A percentile compares a stretch with the other conserved stretches of the same genome.
These are phyloP conservation scores for Hucho hucho DNA, from an alignment of 2,113 vertebrate genomes.

Conservation along the genomic window DNA sequence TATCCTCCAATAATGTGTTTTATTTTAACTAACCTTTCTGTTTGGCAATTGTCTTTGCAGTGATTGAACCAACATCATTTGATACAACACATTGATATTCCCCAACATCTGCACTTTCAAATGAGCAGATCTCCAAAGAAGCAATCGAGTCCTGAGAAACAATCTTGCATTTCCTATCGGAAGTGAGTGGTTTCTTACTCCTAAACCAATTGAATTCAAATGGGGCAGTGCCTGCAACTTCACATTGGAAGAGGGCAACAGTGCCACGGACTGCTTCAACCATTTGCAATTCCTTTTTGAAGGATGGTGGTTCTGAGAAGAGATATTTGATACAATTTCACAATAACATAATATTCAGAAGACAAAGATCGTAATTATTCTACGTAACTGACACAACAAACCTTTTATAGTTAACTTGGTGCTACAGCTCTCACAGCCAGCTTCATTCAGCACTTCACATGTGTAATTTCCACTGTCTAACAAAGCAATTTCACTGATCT, in stretches of 20 bases:
- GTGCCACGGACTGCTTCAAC: conserved; percentile 85
- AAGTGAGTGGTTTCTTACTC: conserved; percentile 83
- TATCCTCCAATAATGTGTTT: not conserved
- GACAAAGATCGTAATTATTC: not conserved
- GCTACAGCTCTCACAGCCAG: conserved; percentile 84
- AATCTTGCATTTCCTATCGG: conserved; percentile 87
- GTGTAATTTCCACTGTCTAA: conserved; percentile 84
- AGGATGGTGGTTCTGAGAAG: conserved; percentile 85
- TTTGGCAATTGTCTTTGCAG: conserved; percentile 79
- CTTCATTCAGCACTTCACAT: conserved; percentile 86
- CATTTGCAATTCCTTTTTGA: conserved; percentile 81
- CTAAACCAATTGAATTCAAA: conserved; percentile 91
- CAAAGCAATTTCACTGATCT: conserved; percentile 77
- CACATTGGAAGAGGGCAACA: conserved; percentile 83
- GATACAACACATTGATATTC: conserved; percentile 89
- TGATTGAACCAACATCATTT: conserved; percentile 87
- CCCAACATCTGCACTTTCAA: conserved; percentile 87
- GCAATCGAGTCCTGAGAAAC: conserved; percentile 79
- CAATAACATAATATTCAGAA: not conserved
- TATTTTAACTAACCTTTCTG: conserved; percentile 86
- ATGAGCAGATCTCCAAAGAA: conserved; percentile 86
- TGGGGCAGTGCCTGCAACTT: conserved; percentile 84
- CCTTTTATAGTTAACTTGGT: conserved; percentile 85
- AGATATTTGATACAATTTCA: conserved; percentile 34
- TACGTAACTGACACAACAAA: conserved; percentile 58